Evolutionary conservation across 2,797 vertebrate species (phyloP).

Genomic region (Erpetoichthys calabaricus): DNA sequence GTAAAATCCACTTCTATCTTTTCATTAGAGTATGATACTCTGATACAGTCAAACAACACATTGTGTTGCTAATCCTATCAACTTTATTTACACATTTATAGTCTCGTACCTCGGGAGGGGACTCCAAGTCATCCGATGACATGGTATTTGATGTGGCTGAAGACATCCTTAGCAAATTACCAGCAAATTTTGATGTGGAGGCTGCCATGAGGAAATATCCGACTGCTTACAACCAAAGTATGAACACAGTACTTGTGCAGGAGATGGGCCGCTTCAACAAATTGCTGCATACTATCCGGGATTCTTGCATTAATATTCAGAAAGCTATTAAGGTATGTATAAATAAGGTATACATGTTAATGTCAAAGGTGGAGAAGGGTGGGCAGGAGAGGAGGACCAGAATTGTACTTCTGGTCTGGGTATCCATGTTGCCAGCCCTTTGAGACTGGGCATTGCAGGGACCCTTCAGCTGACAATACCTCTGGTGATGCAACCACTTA

Average conservation of each 20-base stretch:
- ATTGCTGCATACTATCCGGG: constrained; percentile 52
- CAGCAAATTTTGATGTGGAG: constrained; percentile 61
- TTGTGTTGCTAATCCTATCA: constrained; percentile 13
- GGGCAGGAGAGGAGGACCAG: too few species aligned
- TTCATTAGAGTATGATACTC: too few species aligned
- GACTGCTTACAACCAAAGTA: constrained; percentile 71
- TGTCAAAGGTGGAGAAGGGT: background rate
- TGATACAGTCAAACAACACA: background rate
- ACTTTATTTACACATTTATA: constrained; percentile 23
- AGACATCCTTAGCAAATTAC: constrained; percentile 71
- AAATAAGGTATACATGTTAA: background rate
- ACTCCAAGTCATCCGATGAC: constrained; percentile 63
- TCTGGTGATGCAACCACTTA: too few species aligned
- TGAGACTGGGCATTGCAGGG: too few species aligned
- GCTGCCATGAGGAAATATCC: constrained; percentile 62
- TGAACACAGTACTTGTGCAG: constrained; percentile 82
- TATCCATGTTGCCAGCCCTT: too few species aligned
- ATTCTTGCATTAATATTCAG: constrained; percentile 68
- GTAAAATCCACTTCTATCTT: too few species aligned
- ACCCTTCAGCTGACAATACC: too few species aligned
- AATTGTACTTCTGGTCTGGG: too few species aligned
- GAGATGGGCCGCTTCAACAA: constrained; percentile 86
- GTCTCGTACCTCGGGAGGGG: constrained; percentile 56
- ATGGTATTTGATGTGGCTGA: constrained; percentile 68
- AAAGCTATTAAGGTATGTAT: constrained; percentile 71